phyloP scores from a whole-genome alignment of 2,113 vertebrate genomes.

The Tautogolabrus adspersus region DNA sequence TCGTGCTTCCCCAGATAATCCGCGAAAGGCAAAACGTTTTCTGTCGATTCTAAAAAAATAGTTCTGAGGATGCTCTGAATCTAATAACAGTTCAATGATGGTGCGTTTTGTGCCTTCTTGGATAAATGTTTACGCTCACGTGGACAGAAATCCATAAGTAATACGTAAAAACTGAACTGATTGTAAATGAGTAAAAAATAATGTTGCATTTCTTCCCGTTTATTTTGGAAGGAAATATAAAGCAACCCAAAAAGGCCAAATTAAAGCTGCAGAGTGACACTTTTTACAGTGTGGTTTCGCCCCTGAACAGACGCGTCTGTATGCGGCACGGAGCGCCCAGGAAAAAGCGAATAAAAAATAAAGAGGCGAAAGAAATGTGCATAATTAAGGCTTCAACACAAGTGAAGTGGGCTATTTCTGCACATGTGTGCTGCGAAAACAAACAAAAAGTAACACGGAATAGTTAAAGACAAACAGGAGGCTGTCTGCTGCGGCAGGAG shows the following conservation, averaged over 20 bases:
- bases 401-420: slow-evolving; percentile 77
- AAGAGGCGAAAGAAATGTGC: slow-evolving; percentile 51
- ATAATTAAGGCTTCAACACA: slow-evolving; percentile 77
- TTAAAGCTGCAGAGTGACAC: neutral
- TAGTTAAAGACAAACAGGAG: slow-evolving; percentile 78
- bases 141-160: neutral
- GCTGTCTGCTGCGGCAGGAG: slow-evolving; percentile 76
- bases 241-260: neutral
- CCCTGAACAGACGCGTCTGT: slow-evolving; percentile 71
- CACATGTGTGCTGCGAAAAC: slow-evolving; percentile 75
- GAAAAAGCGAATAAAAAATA: slow-evolving; percentile 69
- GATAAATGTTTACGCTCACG: neutral
- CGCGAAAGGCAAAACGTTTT: neutral
- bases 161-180: fast-evolving
- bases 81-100: neutral
- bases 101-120: neutral
- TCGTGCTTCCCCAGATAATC: neutral
- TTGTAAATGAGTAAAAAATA: neutral
- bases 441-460: slow-evolving; percentile 79
- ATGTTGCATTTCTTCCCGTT: neutral
- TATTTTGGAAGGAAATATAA: fast-evolving
- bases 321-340: slow-evolving; percentile 50
- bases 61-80: neutral
- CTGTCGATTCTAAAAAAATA: neutral
- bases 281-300: slow-evolving; percentile 28